Base-by-base conservation (phyloP, 2,888 invertebrate species). In the Oxycera nigricornis region DNA sequence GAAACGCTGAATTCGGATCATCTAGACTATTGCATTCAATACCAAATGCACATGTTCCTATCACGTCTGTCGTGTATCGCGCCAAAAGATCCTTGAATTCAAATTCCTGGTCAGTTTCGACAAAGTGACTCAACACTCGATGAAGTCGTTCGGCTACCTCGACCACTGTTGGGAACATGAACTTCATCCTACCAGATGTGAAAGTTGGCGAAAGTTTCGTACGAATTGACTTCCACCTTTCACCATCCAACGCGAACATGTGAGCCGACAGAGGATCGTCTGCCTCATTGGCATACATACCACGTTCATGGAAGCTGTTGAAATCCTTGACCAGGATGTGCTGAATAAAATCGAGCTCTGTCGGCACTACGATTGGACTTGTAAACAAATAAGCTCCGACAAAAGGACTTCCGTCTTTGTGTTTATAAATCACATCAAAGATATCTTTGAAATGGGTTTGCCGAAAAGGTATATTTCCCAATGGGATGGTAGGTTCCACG, bases 1-100 rank as follows among this genome's bases (percentile, higher is more conserved):
- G 78, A 75, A 83, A 84, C 31, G 80, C 78, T 1, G 82, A 78
- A 72, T 83, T 77, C 0, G 81, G 79, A 75, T 83, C 77, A 35
- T 78, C 78, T 72, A 84, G 79, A 24, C 81, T 81, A 76, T 84
- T 83, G 67, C 82, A 81, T 22, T 84, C 82, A 2, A 86, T 80
- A 0, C 85, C 85, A 77, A 85, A 86, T 14, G 82, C 83, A 77
- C 83, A 82, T 0, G 80, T 79, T 6, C 84, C 83, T 67, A 86
- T 85, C 0, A 86, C 83, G 77, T 87, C 86, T 22, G 85, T 84
- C 1, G 86, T 85, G 75, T 82, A 86, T 30, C 82, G 81, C 0
- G 82, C 82, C 22, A 82, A 79, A 2, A 82, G 73, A 14, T 86
- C 86, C 67, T 85, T 84, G 14, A 87, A 74, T 70, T 86, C 86